Evolutionary conservation across 2,113 vertebrate species (phyloP).

Genomic region (Pygoscelis antarcticus): DNA sequence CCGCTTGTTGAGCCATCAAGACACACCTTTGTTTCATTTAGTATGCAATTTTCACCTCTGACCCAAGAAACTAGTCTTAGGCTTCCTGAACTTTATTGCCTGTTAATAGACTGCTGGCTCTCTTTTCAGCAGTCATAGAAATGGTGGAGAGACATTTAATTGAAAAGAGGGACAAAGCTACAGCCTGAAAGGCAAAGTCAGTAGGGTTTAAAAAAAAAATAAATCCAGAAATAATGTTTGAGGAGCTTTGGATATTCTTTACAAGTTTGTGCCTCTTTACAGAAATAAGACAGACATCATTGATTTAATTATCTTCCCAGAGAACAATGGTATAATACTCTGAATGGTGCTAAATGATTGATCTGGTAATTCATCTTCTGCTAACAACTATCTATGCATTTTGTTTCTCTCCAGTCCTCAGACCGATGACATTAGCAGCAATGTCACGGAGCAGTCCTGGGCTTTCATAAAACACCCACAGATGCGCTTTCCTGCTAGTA

Average conservation of each 20-base stretch:
- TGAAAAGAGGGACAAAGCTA: slow-evolving; percentile 79
- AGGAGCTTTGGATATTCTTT: slow-evolving; percentile 76
- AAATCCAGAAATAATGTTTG: slow-evolving; percentile 64
- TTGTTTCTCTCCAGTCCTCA: slow-evolving; percentile 76
- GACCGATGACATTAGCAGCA: slow-evolving; percentile 69
- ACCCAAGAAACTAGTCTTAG: slow-evolving; percentile 84
- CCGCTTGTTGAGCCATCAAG: slow-evolving; percentile 78
- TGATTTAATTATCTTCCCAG: slow-evolving; percentile 75
- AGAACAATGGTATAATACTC: slow-evolving; percentile 69
- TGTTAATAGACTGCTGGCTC: slow-evolving; percentile 86
- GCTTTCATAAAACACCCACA: slow-evolving; percentile 78
- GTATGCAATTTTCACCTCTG: slow-evolving; percentile 84
- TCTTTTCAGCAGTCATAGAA: slow-evolving; percentile 83
- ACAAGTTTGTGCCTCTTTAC: slow-evolving; percentile 54
- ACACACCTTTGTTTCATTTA: slow-evolving; percentile 86
- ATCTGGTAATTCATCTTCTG: slow-evolving; percentile 81
- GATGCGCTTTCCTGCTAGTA: slow-evolving; percentile 76
- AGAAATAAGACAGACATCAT: slow-evolving; percentile 63
- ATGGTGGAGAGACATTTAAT: slow-evolving; percentile 80
- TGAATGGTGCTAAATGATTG: slow-evolving; percentile 78
- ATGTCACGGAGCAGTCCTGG: slow-evolving; percentile 69
- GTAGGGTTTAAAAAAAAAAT: slow-evolving; percentile 43
- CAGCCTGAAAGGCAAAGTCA: slow-evolving; percentile 76
- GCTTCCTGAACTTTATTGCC: slow-evolving; percentile 88
- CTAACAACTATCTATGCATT: slow-evolving; percentile 77